Evolutionary conservation across 1,140 invertebrate genomes (phyloP).

Genomic region (Ceratoteleas bidentatus): DNA sequence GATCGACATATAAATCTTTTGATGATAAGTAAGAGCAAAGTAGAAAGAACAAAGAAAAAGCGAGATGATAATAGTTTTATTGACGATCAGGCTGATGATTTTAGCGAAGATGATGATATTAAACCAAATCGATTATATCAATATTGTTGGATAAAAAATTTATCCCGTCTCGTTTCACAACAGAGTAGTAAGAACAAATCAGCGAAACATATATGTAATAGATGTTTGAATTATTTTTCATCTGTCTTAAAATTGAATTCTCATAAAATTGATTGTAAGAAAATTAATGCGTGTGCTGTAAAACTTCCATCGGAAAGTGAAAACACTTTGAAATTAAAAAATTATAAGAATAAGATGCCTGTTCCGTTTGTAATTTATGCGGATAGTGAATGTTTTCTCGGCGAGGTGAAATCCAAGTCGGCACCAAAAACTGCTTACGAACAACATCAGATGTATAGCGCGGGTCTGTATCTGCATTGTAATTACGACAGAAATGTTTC

Average conservation of each 20-base stretch:
- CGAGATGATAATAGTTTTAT: no score
- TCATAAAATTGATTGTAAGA: slow-evolving; percentile 19
- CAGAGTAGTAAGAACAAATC: no score
- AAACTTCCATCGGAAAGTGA: slow-evolving; percentile 12
- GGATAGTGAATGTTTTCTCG: slow-evolving; percentile 39
- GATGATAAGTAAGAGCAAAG: no score
- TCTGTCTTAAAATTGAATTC: no score
- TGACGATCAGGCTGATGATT: no score
- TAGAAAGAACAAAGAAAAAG: no score
- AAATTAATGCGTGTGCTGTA: slow-evolving; percentile 18
- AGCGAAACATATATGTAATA: no score
- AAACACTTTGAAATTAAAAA: slow-evolving; percentile 38
- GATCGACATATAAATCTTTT: neutral
- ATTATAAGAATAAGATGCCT: slow-evolving; percentile 59
- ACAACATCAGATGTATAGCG: slow-evolving; percentile 17
- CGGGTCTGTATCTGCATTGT: slow-evolving; percentile 30
- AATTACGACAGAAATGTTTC: slow-evolving; percentile 1
- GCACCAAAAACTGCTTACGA: slow-evolving; percentile 10
- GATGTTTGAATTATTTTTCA: no score
- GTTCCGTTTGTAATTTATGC: slow-evolving; percentile 27
- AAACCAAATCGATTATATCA: no score
- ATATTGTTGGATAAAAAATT: no score
- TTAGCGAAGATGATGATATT: no score
- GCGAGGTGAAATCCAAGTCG: neutral
- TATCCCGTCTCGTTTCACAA: no score